Base-by-base conservation (phyloP, 1,140 invertebrate genomes). In the Ericerus pela region DNA sequence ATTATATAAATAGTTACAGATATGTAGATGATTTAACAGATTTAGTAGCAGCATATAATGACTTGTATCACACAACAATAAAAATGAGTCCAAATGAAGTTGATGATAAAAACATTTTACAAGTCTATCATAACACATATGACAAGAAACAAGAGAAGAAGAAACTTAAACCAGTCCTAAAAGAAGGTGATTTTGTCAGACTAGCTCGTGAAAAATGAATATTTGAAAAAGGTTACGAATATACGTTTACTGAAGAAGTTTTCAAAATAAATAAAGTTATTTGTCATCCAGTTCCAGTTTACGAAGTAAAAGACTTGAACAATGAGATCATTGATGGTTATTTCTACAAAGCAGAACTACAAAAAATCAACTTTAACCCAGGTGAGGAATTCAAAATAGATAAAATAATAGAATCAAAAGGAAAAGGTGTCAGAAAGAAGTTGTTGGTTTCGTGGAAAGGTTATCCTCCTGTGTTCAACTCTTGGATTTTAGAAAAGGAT, bases 171-270 rank as follows among this genome's bases (percentile, higher is more conserved):
- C 41, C 38, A 33, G 55, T 37, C 47, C 18, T 60, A 24, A 52
- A 56, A 36, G 54, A 60, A 11, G 59, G 57, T 27, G 59, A 64
- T 58, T 54, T 65, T 55, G 63, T 65, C n/a, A 58, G 62, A 56
- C 63, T 64, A 2, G 58, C 61, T 33, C 63, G 62, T 55, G 60
- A 47, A 10, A 57, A 60, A 47, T 27, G 54, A 28, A 22, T 52
- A 1, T 61, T 65, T 62, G 54, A 63, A 59, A 66, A 63, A 58
- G 62, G 62, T 16, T 62, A 66, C 55, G 57, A 62, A 58, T 56
- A 53, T 27, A 66, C 66, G 57, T 67, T 65, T 64, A 66, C 62
- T 60, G 63, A 65, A 61, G 65, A 66, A 67, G 55, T 67, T 28
- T 68, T 68, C 60, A 62, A 65, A 60, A 61, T 68, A 52, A 43